A percentile compares a stretch with the other conserved stretches of the same genome.
Conservation (phyloP, 2,888 invertebrate species). For the Caenorhabditis sp. region DNA sequence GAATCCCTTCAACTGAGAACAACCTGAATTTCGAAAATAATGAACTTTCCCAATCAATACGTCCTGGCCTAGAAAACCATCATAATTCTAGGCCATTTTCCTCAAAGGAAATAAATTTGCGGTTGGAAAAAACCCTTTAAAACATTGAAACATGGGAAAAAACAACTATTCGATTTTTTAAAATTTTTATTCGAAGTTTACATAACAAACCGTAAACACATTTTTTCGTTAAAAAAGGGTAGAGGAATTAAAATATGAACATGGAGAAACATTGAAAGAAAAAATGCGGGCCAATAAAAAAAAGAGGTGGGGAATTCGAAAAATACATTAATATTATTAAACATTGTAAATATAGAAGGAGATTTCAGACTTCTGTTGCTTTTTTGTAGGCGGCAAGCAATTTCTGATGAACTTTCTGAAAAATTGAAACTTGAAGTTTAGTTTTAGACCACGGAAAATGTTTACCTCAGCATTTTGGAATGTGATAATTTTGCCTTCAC, state of each 20-base stretch:
- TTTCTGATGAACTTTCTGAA: conserved; percentile 42
- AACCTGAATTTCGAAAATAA: neutral
- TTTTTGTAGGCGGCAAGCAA: conserved; percentile 41
- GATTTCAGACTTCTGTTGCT: conserved; percentile 23
- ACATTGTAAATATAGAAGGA: neutral
- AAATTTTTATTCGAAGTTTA: no score
- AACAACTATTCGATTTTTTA: neutral
- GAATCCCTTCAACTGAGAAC: neutral
- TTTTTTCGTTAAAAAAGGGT: neutral
- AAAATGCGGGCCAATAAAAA: neutral
- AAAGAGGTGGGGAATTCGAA: neutral
- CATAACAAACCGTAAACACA: neutral
- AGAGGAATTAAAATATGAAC: neutral
- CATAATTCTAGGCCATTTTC: conserved; percentile 1
- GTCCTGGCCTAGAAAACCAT: neutral
- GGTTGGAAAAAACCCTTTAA: no score
- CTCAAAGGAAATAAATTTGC: neutral
- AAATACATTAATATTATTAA: conserved; percentile 4
- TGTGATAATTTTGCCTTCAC: conserved; percentile 63
- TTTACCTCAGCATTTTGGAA: conserved; percentile 45
- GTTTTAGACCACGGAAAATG: neutral
- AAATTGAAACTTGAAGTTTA: neutral
- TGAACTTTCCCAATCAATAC: conserved; percentile 3
- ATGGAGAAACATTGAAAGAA: neutral
- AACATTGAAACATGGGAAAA: neutral